These are phyloP conservation scores for Microctonus aethiopoides DNA, from an alignment of 2,888 invertebrate species.

Conservation along the genomic window DNA sequence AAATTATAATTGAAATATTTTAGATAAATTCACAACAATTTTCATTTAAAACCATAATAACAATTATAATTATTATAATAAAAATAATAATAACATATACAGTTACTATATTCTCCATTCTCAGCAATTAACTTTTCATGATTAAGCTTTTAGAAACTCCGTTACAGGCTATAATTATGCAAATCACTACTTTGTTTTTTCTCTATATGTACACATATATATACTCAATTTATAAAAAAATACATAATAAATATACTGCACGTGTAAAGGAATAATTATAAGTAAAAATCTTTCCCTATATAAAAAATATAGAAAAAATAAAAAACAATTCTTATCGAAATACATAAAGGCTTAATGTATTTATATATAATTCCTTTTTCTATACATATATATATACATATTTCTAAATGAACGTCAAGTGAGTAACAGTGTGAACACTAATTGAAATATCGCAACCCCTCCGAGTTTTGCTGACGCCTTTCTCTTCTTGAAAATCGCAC, in stretches of 20 bases:
- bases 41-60: background rate
- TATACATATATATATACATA: too few species aligned
- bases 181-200: background rate
- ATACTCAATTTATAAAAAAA: background rate
- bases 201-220: background rate
- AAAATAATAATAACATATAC: background rate
- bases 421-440: conserved; percentile 52
- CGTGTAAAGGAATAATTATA: too few species aligned
- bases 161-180: background rate
- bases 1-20: conserved; percentile 8
- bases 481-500: conserved; percentile 41
- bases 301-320: too few species aligned
- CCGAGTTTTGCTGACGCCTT: conserved; percentile 59
- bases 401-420: background rate
- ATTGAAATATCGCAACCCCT: conserved; percentile 65
- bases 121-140: background rate
- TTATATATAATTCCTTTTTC: background rate
- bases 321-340: too few species aligned
- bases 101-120: background rate
- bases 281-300: too few species aligned
- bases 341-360: too few species aligned
- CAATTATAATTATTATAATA: background rate
- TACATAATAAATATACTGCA: too few species aligned
- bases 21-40: background rate
- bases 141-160: background rate